phyloP scores from a whole-genome alignment of 2,888 invertebrate species.

The Agrochola macilenta region DNA sequence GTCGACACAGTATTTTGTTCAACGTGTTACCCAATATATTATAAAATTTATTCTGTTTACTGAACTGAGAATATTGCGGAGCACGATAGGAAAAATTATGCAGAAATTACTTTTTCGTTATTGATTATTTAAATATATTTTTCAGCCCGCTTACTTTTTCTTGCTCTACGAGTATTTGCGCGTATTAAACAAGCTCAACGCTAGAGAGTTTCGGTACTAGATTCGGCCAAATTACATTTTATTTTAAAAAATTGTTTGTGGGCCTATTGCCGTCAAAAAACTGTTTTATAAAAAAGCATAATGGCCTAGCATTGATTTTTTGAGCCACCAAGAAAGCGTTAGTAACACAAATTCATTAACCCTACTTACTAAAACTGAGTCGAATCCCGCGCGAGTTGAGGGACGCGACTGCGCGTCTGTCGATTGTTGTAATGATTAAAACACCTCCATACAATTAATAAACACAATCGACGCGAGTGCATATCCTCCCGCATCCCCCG shows the following conservation, averaged over 20 bases:
- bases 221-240: too few relatives aligned
- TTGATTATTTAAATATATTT: not conserved
- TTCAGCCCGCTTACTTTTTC: not conserved
- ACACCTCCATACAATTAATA: not conserved
- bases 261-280: too few relatives aligned
- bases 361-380: not conserved
- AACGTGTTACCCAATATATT: constrained; percentile 5
- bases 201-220: not conserved
- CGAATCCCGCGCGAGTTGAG: too few relatives aligned
- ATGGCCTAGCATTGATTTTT: too few relatives aligned
- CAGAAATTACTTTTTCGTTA: constrained; percentile 7
- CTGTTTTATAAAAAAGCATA: too few relatives aligned
- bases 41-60: constrained; percentile 22
- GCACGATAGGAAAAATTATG: constrained; percentile 7
- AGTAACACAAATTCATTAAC: not conserved
- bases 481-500: not conserved
- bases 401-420: too few relatives aligned
- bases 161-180: not conserved
- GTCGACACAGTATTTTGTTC: constrained; percentile 22
- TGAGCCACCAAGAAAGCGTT: too few relatives aligned
- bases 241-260: too few relatives aligned
- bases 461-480: not conserved
- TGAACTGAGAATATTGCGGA: constrained; percentile 12
- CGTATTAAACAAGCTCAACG: not conserved
- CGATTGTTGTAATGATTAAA: not conserved